Conservation (phyloP, 1,140 invertebrate genomes). For the Venturia canescens region DNA sequence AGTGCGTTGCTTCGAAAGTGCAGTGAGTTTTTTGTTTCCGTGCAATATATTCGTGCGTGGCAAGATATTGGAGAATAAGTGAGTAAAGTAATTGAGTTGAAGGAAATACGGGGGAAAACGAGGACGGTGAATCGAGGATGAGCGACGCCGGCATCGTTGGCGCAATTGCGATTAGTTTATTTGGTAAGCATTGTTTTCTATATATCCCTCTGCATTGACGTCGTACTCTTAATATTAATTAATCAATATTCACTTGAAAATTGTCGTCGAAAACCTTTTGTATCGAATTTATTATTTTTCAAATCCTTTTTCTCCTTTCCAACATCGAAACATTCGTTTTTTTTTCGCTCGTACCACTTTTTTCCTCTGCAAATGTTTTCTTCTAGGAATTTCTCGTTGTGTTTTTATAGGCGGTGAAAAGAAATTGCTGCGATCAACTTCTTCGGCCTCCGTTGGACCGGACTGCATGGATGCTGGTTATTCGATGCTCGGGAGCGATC, state of each 20-base stretch:
- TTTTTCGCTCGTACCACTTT: not conserved
- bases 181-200: conserved; percentile 65
- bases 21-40: not conserved
- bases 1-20: not conserved
- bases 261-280: too few species aligned
- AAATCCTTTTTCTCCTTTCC: too few species aligned
- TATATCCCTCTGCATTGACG: too few species aligned
- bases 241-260: too few species aligned
- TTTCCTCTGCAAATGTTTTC: conserved; percentile 25
- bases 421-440: conserved; percentile 58
- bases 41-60: not conserved
- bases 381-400: conserved; percentile 46
- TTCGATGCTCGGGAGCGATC: conserved; percentile 79
- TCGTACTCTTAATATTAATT: too few species aligned
- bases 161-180: conserved; percentile 73
- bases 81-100: not conserved
- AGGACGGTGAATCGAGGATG: conserved; percentile 59
- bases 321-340: too few species aligned
- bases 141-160: conserved; percentile 71
- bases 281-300: too few species aligned
- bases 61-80: not conserved
- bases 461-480: conserved; percentile 82
- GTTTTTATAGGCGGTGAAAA: conserved; percentile 69
- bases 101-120: not conserved
- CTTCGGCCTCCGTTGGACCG: conserved; percentile 19